Conservation (phyloP, 2,797 vertebrate species). For the Gallinago solitaria region DNA sequence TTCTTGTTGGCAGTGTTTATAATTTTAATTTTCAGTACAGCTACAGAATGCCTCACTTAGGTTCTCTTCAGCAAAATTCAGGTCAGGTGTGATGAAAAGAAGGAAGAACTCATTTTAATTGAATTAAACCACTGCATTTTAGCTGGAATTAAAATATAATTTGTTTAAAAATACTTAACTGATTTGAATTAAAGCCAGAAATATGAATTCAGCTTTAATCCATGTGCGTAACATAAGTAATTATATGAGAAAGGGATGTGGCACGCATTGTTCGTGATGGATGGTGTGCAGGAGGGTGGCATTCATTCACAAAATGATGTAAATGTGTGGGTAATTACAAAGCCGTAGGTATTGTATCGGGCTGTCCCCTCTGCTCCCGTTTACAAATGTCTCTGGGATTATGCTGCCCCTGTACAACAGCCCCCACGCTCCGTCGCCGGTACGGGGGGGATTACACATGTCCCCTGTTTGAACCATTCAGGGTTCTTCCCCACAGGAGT, state of each 20-base stretch:
- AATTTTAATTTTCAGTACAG: neutral
- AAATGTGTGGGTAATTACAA: neutral
- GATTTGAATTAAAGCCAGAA: constrained; percentile 30
- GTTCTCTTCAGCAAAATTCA: neutral
- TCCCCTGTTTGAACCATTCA: neutral
- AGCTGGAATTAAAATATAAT: constrained; percentile 34
- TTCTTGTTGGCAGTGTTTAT: neutral
- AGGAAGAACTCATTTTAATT: neutral
- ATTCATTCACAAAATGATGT: neutral
- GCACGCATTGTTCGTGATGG: neutral
- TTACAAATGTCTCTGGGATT: neutral
- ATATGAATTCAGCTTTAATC: constrained; percentile 21
- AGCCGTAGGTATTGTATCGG: neutral
- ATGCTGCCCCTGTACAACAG: neutral
- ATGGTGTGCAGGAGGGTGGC: neutral
- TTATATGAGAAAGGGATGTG: neutral
- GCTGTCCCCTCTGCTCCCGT: neutral
- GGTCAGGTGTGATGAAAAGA: neutral
- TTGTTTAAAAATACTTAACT: constrained; percentile 38
- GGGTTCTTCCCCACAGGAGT: neutral
- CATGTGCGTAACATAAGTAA: neutral
- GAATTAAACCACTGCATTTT: constrained; percentile 7
- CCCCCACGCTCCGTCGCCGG: neutral
- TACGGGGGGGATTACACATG: neutral
- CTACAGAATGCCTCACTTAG: neutral